Evolutionary conservation across 2,888 invertebrate genomes (phyloP).

Genomic region (Dilophus febrilis): DNA sequence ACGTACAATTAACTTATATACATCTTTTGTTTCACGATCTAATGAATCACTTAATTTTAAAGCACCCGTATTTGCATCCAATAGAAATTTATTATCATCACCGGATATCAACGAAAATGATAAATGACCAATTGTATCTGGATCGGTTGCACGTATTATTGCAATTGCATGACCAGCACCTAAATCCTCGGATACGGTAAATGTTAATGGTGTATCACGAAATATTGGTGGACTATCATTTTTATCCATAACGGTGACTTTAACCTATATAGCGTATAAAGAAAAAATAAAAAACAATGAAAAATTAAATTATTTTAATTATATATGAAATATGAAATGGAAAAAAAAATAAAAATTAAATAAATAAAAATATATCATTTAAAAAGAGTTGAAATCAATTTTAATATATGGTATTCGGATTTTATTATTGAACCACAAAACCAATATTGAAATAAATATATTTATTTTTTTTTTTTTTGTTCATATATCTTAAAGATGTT

Average conservation of each 20-base stretch:
- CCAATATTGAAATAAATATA: too few relatives aligned
- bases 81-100: slow-evolving; percentile 47
- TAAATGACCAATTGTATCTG: slow-evolving; percentile 65
- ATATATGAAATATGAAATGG: too few relatives aligned
- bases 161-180: slow-evolving; percentile 65
- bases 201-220: slow-evolving; percentile 52
- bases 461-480: too few relatives aligned
- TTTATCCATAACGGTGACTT: slow-evolving; percentile 70
- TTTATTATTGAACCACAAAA: too few relatives aligned
- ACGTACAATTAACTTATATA: slow-evolving; percentile 61
- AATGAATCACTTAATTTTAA: slow-evolving; percentile 59
- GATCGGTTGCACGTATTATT: slow-evolving; percentile 62
- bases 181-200: slow-evolving; percentile 69
- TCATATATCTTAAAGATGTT: too few relatives aligned
- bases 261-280: too few relatives aligned
- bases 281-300: slow-evolving; percentile 28
- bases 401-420: too few relatives aligned
- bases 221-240: slow-evolving; percentile 92
- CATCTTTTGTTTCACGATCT: slow-evolving; percentile 65
- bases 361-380: too few relatives aligned
- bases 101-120: slow-evolving; percentile 54
- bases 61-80: slow-evolving; percentile 55
- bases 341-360: too few relatives aligned
- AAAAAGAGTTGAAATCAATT: too few relatives aligned
- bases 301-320: slow-evolving; percentile 3